These are phyloP conservation scores for Neosalanx taihuensis DNA, from an alignment of 2,797 vertebrate genomes.

Conservation along the genomic window DNA sequence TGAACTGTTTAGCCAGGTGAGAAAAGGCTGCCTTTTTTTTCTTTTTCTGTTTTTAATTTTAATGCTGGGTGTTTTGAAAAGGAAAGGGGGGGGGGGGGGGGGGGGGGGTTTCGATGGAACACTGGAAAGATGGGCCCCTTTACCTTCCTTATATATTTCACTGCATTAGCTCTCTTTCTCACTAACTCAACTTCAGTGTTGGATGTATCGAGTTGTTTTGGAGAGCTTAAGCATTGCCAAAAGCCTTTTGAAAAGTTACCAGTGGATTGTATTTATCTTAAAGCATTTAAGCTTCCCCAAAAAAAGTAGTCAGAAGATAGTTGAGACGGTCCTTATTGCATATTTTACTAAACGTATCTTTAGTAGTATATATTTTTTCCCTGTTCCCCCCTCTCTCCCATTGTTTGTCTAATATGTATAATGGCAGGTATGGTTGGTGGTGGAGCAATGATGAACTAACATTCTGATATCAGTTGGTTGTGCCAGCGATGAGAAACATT, in stretches of 20 bases:
- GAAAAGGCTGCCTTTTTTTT: conserved; percentile 69
- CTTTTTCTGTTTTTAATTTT: conserved; percentile 52
- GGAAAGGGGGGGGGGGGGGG: conserved; percentile 53
- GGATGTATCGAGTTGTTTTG: conserved; percentile 47
- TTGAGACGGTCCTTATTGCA: conserved; percentile 50
- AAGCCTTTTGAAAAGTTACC: conserved; percentile 59
- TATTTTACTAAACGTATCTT: conserved; percentile 55
- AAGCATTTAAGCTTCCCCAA: conserved; percentile 37
- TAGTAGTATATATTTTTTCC: conserved; percentile 36
- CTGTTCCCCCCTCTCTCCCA: no score
- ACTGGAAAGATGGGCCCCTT: conserved; percentile 28
- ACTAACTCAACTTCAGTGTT: conserved; percentile 56
- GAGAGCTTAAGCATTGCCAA: conserved; percentile 65
- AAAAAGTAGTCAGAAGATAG: conserved; percentile 30
- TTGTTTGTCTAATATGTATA: conserved; percentile 56
- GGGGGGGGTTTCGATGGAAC: conserved; percentile 20
- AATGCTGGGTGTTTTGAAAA: conserved; percentile 49
- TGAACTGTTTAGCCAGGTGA: conserved; percentile 70
- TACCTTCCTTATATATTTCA: conserved; percentile 31
- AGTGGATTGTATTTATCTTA: conserved; percentile 61
- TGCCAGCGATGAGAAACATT: conserved; percentile 4
- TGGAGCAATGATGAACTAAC: conserved; percentile 12
- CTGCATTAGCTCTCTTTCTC: conserved; percentile 51
- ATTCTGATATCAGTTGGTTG: conserved; percentile 4
- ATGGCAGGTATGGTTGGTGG: conserved; percentile 32